phyloP scores from a whole-genome alignment of 1,140 invertebrate species.

The Meloidogyne exigua region DNA sequence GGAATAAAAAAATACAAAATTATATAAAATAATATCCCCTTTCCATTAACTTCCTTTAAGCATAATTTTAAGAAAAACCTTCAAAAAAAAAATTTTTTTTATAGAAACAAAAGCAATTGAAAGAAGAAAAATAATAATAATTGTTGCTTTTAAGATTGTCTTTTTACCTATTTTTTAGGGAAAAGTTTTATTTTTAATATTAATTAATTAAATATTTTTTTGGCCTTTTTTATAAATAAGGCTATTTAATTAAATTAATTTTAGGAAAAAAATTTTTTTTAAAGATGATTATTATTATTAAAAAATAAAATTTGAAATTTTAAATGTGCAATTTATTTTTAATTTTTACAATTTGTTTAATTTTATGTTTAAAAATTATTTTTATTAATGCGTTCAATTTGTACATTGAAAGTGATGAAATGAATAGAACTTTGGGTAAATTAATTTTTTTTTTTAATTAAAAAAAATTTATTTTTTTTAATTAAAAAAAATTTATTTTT shows the following conservation, averaged over 20 bases:
- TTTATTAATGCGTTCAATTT: slow-evolving; percentile 47
- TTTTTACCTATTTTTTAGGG: not conserved
- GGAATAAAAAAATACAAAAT: too few species aligned
- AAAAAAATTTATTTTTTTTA: not conserved
- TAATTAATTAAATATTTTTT: too few species aligned
- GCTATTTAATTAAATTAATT: too few species aligned
- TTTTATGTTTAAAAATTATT: not conserved
- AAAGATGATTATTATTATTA: not conserved
- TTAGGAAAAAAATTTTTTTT: not conserved
- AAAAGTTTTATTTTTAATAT: not conserved
- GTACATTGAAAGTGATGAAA: slow-evolving; percentile 56
- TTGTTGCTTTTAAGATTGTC: too few species aligned
- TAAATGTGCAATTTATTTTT: not conserved
- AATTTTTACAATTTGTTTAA: not conserved
- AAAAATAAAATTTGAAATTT: not conserved
- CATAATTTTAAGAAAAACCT: too few species aligned
- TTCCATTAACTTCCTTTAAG: too few species aligned
- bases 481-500: slow-evolving; percentile 25
- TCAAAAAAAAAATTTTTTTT: too few species aligned
- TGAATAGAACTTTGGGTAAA: slow-evolving; percentile 60
- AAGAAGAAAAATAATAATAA: too few species aligned
- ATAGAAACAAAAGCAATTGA: too few species aligned
- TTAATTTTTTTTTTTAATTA: not conserved
- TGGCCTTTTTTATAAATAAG: too few species aligned
- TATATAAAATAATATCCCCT: too few species aligned